Conservation (phyloP, 2,113 vertebrate species). For the Todiramphus chloris region DNA sequence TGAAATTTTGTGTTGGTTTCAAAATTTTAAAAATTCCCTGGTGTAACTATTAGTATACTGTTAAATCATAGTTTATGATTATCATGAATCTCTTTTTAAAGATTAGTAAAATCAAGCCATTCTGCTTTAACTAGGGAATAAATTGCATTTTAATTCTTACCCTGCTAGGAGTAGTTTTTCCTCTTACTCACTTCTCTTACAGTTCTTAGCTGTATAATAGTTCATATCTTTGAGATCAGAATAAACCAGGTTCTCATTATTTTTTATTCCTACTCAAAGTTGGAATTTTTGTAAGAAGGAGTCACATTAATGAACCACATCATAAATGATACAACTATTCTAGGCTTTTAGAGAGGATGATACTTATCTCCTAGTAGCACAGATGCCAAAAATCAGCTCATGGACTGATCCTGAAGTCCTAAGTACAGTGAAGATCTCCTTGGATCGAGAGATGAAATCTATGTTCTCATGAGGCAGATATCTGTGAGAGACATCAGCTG, state of each 20-base stretch:
- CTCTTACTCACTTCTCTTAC: neutral
- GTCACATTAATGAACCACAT: neutral
- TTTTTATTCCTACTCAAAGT: constrained; percentile 5
- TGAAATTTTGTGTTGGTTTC: neutral
- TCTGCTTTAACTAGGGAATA: neutral
- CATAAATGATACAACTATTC: neutral
- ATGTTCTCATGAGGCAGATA: neutral
- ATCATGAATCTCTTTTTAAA: neutral
- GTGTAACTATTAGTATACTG: neutral
- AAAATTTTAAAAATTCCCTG: neutral
- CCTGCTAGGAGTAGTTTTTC: neutral
- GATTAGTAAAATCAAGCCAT: neutral
- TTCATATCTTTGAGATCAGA: constrained; percentile 28
- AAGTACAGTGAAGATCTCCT: neutral
- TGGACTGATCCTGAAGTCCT: neutral
- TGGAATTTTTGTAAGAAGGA: neutral
- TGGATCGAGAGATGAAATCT: neutral
- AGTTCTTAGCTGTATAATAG: neutral
- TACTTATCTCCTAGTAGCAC: neutral
- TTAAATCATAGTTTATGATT: neutral
- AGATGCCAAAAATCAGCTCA: neutral
- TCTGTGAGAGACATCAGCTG: neutral
- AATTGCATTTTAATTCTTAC: neutral
- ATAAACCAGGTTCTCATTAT: constrained; percentile 46
- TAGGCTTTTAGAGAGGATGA: neutral